Evolutionary conservation across 2,797 vertebrate genomes (phyloP).

Genomic region (Tinamus major): DNA sequence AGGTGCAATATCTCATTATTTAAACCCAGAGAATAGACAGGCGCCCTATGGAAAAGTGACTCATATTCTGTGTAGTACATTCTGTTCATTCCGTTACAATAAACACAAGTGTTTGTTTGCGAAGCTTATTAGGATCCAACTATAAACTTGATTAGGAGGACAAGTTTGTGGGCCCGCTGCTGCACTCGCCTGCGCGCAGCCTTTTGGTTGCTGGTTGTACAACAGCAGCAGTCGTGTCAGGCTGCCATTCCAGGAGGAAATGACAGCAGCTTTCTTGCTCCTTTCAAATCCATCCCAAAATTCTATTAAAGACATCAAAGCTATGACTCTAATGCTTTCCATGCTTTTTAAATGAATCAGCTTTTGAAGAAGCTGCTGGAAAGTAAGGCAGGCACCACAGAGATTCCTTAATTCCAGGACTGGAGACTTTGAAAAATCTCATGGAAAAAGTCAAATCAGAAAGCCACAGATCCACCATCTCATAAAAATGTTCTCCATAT

Average conservation of each 20-base stretch:
- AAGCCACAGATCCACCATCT: not conserved
- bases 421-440: constrained; percentile 17
- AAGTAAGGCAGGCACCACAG: not conserved
- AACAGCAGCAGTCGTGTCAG: constrained; percentile 44
- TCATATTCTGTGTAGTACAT: constrained; percentile 69
- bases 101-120: constrained; percentile 68
- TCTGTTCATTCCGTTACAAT: constrained; percentile 70
- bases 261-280: constrained; percentile 34
- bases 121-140: constrained; percentile 48
- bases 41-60: constrained; percentile 73
- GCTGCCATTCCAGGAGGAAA: constrained; percentile 51
- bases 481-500: not conserved
- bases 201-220: not conserved
- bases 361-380: constrained; percentile 38
- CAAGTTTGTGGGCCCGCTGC: not conserved
- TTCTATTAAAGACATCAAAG: constrained; percentile 65
- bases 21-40: not conserved
- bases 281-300: constrained; percentile 50
- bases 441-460: not conserved
- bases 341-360: constrained; percentile 30
- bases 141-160: constrained; percentile 36
- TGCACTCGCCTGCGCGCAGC: not conserved
- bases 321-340: constrained; percentile 42
- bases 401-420: constrained; percentile 8
- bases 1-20: constrained; percentile 49